Conservation (phyloP, 1,140 invertebrate species). For the Streblospio benedicti region DNA sequence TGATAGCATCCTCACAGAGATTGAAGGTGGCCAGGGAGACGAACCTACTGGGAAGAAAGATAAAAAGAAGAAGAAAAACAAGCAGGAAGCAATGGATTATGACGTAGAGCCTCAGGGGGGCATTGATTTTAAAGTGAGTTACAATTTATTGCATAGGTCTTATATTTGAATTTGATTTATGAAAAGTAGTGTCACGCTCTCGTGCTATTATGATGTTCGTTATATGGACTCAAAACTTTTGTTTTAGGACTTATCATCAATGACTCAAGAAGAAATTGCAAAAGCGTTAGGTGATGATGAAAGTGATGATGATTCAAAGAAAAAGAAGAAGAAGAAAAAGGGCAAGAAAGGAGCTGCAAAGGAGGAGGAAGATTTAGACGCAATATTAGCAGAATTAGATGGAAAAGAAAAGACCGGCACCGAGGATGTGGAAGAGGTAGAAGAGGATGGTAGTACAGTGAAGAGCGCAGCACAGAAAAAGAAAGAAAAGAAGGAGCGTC, state of each 20-base stretch:
- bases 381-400: constrained; percentile 11
- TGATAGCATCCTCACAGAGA: too few species aligned
- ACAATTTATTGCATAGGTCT: too few species aligned
- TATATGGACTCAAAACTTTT: not conserved
- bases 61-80: not conserved
- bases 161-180: not conserved
- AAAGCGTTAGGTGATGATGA: constrained; percentile 16
- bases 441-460: constrained; percentile 56
- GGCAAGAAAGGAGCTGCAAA: constrained; percentile 13
- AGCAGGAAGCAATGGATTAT: constrained; percentile 16
- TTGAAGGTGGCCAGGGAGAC: constrained; percentile 33
- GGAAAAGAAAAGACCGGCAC: constrained; percentile 9
- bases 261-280: constrained; percentile 8
- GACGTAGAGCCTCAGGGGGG: constrained; percentile 3
- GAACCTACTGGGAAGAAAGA: not conserved
- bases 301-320: constrained; percentile 26
- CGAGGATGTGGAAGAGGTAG: constrained; percentile 34
- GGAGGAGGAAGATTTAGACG: constrained; percentile 15
- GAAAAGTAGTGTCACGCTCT: not conserved
- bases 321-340: constrained; percentile 29
- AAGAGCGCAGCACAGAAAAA: constrained; percentile 30
- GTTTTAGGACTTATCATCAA: not conserved
- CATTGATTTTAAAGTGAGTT: constrained; percentile 18
- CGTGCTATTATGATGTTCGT: too few species aligned
- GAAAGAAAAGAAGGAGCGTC: constrained; percentile 70